These are phyloP conservation scores for Parazoanthus atlanticus DNA, from an alignment of 92 coral and sea anemone genomes.

Conservation along the genomic window DNA sequence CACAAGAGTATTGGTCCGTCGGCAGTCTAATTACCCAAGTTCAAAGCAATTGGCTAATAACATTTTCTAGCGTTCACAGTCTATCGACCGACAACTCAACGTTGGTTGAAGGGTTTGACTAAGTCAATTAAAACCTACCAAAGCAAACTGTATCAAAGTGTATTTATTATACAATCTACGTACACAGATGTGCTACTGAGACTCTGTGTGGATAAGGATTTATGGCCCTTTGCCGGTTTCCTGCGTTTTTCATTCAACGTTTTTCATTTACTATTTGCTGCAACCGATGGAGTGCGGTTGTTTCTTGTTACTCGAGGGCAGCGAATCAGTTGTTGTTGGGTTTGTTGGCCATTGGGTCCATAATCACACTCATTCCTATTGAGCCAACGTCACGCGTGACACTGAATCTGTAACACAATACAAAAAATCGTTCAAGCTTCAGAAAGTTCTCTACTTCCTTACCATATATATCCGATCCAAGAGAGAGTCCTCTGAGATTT, in stretches of 20 bases:
- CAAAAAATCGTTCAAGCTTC: neutral
- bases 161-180: neutral
- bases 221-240: neutral
- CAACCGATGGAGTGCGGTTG: neutral
- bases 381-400: constrained; percentile 69
- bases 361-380: constrained; percentile 76
- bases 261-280: too few species aligned
- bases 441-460: too few species aligned
- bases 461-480: neutral
- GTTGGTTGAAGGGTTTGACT: neutral
- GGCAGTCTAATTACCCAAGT: too few species aligned
- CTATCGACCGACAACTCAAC: neutral
- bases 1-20: too few species aligned
- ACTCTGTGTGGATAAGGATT: neutral
- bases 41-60: too few species aligned
- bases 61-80: neutral
- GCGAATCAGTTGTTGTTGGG: neutral
- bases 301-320: neutral
- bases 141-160: too few species aligned
- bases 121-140: too few species aligned
- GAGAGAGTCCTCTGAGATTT: too few species aligned
- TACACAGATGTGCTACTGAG: neutral
- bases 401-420: constrained; percentile 62
- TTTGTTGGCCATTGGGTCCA: constrained; percentile 90
- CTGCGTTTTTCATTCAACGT: neutral